phyloP scores from a whole-genome alignment of 1,140 invertebrate genomes.

The Drosophila setifemur region DNA sequence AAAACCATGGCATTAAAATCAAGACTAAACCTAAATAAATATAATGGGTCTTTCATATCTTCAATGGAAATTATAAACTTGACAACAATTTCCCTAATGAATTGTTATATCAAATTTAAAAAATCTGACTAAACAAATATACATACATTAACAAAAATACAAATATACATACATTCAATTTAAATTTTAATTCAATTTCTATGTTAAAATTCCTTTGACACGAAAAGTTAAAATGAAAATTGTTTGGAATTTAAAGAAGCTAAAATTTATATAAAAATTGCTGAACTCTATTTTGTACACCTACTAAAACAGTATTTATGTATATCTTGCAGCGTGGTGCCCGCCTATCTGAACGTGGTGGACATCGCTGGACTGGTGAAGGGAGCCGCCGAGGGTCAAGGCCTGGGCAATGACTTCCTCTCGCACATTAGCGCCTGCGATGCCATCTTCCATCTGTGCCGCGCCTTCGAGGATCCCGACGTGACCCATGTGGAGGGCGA shows the following conservation, averaged over 20 bases:
- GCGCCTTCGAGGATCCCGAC: constrained; percentile 98
- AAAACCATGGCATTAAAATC: no score
- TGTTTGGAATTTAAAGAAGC: no score
- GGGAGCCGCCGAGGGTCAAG: constrained; percentile 98
- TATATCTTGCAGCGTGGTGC: constrained; percentile 97
- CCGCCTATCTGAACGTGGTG: constrained; percentile 97
- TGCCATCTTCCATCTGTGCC: constrained; percentile 98
- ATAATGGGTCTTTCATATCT: not conserved
- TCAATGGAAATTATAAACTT: not conserved
- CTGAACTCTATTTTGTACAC: no score
- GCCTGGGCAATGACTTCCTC: constrained; percentile 98
- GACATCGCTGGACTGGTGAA: constrained; percentile 99
- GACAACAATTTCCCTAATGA: no score
- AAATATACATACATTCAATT: not conserved
- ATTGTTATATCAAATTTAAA: no score
- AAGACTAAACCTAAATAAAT: no score
- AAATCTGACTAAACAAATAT: no score
- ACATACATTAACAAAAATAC: not conserved
- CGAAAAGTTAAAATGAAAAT: no score
- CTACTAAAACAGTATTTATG: no score
- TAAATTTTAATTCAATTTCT: no score
- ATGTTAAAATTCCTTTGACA: no score
- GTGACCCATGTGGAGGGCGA: constrained; percentile 99
- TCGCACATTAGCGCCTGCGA: constrained; percentile 99
- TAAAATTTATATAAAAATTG: no score